Evolutionary conservation across 2,888 invertebrate genomes (phyloP), one percentile per base, ranked within the genome.

Genomic region (Herminia tarsipennalis): DNA sequence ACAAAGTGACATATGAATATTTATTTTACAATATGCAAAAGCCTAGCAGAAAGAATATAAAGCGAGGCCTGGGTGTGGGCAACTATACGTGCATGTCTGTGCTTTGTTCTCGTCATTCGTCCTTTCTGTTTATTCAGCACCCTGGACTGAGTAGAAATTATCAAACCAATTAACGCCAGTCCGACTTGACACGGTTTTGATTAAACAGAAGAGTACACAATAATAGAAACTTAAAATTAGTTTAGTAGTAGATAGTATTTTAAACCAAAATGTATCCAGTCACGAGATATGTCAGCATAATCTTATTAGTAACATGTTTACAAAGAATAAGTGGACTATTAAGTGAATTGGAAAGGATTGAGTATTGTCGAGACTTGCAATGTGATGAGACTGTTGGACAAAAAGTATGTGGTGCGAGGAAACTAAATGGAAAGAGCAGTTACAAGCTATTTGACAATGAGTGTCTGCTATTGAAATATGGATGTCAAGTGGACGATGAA

Each of bases 391-490:
- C 37, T 3, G 29, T 34, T 1, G 25, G 50, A 1, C 30, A 32
- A 0, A 47, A 37, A 17, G 83, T 83, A 0, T 89, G 88, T 51
- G 88, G 86, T 0, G 56, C 84, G 0, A 70, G 75, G 9, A 57
- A 62, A 1, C 75, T 79, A 24, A 66, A 66, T 0, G 57, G 63
- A 0, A 73, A 74, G 0, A 69, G 70, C 20, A 58, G 63, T 0
- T 42, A 84, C 4, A 83, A 66, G 45, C 6, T 75, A n/a, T 89
- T 88, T 57, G 57, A 75, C 13, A 82, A 75, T 36, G 82, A 83
- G 57, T 89, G 89, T 50, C 66, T 74, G 5, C 54, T 89, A 21
- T 34, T 84, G 14, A 71, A 74, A 34, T 81, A 74, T 55, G 85
- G 83, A 0, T 89, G 89, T 49, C 43, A 51, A 13, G 80, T 76